These are phyloP conservation scores for Vanessa tameamea DNA, from an alignment of 1,140 invertebrate species.

Conservation along the genomic window DNA sequence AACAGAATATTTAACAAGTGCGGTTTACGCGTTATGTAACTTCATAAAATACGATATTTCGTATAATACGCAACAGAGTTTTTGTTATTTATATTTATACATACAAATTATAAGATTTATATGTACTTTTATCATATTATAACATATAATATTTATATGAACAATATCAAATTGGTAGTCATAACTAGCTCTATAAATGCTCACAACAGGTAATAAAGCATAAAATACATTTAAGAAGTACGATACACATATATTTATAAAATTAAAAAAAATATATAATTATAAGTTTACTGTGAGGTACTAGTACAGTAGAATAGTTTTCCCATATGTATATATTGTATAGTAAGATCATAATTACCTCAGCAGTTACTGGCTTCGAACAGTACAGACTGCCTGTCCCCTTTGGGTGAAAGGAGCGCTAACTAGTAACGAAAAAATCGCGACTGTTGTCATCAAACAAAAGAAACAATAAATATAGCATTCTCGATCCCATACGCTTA, in stretches of 20 bases:
- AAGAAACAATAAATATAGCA: too few species aligned
- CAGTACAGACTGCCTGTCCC: too few species aligned
- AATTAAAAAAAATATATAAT: neutral
- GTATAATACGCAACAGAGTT: neutral
- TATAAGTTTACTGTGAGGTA: too few species aligned
- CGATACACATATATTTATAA: neutral
- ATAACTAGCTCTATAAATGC: neutral
- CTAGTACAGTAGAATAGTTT: too few species aligned
- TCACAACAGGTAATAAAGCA: neutral
- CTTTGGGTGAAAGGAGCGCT: too few species aligned
- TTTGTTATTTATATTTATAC: neutral
- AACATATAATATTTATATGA: neutral
- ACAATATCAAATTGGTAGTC: neutral
- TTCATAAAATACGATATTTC: neutral
- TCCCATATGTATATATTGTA: too few species aligned
- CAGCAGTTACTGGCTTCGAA: too few species aligned
- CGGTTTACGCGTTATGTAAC: neutral
- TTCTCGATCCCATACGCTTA: too few species aligned
- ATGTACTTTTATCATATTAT: neutral
- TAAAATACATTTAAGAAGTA: conserved; percentile 7
- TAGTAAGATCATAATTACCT: too few species aligned
- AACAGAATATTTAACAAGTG: conserved; percentile 20
- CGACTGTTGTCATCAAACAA: too few species aligned
- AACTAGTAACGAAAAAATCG: too few species aligned
- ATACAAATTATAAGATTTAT: neutral